Percentiles rank a stretch among this genome's conserved stretches.
Conservation (phyloP, 2,113 vertebrate species). For the Antigone vipio region DNA sequence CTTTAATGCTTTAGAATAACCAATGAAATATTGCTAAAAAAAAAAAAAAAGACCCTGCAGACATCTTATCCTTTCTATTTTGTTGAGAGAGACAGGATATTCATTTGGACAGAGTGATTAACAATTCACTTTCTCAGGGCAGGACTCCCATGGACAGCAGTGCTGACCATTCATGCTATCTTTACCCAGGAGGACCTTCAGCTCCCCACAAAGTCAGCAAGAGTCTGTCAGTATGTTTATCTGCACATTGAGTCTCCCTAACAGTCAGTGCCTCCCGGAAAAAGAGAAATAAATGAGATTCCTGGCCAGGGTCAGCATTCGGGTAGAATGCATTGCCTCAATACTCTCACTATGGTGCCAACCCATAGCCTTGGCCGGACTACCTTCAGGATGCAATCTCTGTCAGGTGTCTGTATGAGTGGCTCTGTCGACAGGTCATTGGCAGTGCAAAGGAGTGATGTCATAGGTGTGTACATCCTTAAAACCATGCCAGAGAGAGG, state of each 20-base stretch:
- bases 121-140: not conserved
- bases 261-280: not conserved
- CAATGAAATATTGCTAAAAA: not conserved
- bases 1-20: not conserved
- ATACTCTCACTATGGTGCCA: not conserved
- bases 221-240: not conserved
- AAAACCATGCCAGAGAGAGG: not conserved
- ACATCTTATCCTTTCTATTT: not conserved
- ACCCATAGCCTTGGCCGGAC: not conserved
- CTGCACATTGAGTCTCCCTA: not conserved
- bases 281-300: not conserved
- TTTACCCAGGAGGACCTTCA: not conserved
- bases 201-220: not conserved
- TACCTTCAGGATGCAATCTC: not conserved
- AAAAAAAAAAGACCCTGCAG: not conserved
- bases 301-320: too few species aligned
- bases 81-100: not conserved
- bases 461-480: not conserved
- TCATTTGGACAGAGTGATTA: not conserved
- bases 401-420: not conserved
- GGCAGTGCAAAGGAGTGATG: fast-evolving
- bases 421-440: not conserved
- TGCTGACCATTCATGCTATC: not conserved
- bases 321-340: not conserved
- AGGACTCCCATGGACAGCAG: not conserved